These are phyloP conservation scores for Labeo rohita DNA, from an alignment of 2,113 vertebrate species.

Conservation along the genomic window DNA sequence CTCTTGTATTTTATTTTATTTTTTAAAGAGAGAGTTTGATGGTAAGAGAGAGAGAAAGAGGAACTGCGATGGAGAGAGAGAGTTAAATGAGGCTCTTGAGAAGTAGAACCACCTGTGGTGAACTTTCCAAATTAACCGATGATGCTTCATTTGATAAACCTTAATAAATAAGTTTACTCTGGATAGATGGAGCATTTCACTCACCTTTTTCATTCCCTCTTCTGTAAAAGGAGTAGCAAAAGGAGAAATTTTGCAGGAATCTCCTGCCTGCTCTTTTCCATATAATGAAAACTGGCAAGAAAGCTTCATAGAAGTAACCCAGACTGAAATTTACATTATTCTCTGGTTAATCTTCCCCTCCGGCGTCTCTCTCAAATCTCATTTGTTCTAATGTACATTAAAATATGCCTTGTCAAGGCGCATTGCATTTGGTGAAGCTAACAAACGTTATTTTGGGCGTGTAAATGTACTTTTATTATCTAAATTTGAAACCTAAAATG, in stretches of 20 bases:
- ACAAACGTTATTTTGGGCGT: not conserved
- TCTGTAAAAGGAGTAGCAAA: not conserved
- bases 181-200: not conserved
- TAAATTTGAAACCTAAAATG: not conserved
- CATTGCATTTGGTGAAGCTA: not conserved
- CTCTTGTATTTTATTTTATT: conserved; percentile 28
- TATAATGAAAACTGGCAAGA: not conserved
- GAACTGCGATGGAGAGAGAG: not conserved
- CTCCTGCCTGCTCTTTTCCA: not conserved
- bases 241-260: not conserved
- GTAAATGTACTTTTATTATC: not conserved
- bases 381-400: not conserved
- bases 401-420: not conserved
- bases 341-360: not conserved
- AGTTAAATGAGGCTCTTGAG: conserved; percentile 9
- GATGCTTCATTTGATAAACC: not conserved
- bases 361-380: not conserved
- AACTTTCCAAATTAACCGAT: not conserved
- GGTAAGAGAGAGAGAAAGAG: not conserved
- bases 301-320: not conserved
- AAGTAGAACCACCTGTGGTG: not conserved
- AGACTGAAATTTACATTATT: not conserved
- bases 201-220: not conserved
- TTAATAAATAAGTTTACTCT: not conserved
- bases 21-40: conserved; percentile 21